Evolutionary conservation across 2,797 vertebrate genomes (phyloP).

Genomic region (Falco berigora): DNA sequence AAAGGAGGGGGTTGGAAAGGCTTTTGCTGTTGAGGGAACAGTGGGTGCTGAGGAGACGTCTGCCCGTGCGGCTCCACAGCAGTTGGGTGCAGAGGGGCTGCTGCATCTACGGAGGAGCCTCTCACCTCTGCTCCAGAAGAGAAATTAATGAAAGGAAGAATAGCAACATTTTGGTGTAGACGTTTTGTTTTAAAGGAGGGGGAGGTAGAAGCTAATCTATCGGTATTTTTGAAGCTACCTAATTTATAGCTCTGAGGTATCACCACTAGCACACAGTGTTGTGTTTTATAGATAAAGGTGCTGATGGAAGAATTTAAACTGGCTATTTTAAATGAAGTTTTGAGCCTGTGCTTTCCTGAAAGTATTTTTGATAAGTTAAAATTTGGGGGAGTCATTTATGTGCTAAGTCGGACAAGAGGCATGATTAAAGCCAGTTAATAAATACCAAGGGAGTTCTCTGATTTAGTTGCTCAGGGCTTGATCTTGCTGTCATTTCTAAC

Average conservation of each 20-base stretch:
- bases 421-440: background rate
- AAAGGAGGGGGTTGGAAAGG: background rate
- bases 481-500: background rate
- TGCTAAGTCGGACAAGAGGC: background rate
- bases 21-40: background rate
- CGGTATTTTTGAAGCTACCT: background rate
- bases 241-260: background rate
- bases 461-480: background rate
- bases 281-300: background rate
- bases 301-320: background rate
- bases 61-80: accelerated
- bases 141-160: background rate
- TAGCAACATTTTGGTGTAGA: background rate
- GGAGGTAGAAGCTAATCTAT: background rate
- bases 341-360: background rate
- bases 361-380: background rate
- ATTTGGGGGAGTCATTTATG: background rate
- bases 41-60: background rate
- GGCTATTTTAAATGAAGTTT: background rate
- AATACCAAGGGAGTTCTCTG: background rate
- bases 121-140: background rate
- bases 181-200: background rate
- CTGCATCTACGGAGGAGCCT: background rate
- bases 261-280: background rate
- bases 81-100: background rate